Conservation (phyloP, 2,113 vertebrate genomes). For the Perca schrenkii region DNA sequence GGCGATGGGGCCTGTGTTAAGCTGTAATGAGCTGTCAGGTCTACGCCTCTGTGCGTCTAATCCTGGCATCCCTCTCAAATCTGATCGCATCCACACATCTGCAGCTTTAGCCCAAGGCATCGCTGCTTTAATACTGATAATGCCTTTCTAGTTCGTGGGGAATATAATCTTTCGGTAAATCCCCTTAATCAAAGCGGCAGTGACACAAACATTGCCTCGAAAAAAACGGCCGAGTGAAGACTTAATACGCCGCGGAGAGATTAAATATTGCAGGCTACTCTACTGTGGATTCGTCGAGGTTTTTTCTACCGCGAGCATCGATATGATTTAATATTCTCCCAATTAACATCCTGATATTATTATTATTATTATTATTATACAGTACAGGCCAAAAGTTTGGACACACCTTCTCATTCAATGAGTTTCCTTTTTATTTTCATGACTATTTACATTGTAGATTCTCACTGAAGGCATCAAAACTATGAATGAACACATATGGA, state of each 20-base stretch:
- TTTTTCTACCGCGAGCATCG: not conserved
- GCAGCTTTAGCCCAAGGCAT: conserved; percentile 63
- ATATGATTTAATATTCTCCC: not conserved
- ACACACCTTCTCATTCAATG: too few species aligned
- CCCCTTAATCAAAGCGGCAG: conserved; percentile 73
- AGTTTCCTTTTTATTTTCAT: too few species aligned
- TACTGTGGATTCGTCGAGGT: not conserved
- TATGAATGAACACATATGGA: too few species aligned
- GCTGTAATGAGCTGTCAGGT: conserved; percentile 77
- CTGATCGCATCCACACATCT: conserved; percentile 77
- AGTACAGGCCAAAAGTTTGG: too few species aligned
- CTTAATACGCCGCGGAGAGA: conserved; percentile 19
- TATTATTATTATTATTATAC: not conserved
- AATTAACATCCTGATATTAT: too few species aligned
- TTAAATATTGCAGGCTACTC: not conserved
- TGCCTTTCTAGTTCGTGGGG: conserved; percentile 66
- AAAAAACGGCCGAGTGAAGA: conserved; percentile 51
- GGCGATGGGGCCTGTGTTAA: conserved; percentile 72
- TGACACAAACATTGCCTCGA: conserved; percentile 63
- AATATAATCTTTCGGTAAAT: conserved; percentile 77
- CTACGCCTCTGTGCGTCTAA: conserved; percentile 70
- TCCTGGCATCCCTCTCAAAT: conserved; percentile 72
- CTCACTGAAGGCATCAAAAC: too few species aligned
- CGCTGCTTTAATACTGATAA: conserved; percentile 78
- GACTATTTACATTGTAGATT: too few species aligned